A percentile compares a stretch with the other conserved stretches of the same genome.
phyloP scores from a whole-genome alignment of 2,113 vertebrate genomes.

The Silurus meridionalis region DNA sequence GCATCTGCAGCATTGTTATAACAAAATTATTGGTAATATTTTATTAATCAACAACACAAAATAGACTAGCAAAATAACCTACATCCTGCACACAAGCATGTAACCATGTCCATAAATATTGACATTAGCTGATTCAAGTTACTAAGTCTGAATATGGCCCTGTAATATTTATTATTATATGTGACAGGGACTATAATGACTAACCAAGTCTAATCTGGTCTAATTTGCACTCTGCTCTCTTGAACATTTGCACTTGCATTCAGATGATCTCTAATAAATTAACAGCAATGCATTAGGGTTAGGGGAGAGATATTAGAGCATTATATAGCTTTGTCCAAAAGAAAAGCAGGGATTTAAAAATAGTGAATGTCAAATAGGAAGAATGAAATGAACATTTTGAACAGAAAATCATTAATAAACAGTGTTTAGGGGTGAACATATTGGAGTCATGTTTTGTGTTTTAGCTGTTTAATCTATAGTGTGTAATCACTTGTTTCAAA shows the following conservation, averaged over 20 bases:
- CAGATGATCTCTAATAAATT: background rate
- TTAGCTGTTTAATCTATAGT: background rate
- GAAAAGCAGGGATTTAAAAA: background rate
- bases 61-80: background rate
- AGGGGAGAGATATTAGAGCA: background rate
- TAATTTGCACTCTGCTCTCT: background rate
- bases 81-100: background rate
- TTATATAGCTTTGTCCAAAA: background rate
- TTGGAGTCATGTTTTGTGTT: background rate
- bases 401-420: background rate
- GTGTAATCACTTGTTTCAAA: conserved; percentile 2
- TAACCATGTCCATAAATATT: background rate
- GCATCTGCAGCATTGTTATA: background rate
- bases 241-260: background rate
- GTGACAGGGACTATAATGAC: background rate
- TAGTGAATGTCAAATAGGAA: background rate
- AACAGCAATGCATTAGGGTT: background rate
- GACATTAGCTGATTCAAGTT: background rate
- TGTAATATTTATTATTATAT: background rate
- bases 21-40: background rate
- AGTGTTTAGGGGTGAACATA: conserved; percentile 3
- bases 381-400: background rate
- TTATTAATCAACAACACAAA: background rate
- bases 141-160: background rate
- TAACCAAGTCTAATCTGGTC: background rate